Evolutionary conservation across 2,888 invertebrate genomes (phyloP).

Genomic region (Gortyna flavago): DNA sequence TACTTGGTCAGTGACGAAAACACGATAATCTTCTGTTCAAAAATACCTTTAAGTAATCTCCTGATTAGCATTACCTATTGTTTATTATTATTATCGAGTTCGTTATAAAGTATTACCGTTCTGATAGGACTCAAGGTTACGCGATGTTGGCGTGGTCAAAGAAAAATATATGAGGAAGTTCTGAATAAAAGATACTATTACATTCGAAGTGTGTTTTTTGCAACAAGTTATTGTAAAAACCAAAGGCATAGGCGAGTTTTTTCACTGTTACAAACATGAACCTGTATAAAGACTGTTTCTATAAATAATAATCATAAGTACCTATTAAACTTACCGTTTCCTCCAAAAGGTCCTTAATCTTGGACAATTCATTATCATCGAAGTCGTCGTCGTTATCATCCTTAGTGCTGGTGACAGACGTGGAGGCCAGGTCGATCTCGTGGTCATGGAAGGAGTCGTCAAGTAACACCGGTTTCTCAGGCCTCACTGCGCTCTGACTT

Average conservation of each 20-base stretch:
- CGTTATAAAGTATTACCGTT: not conserved
- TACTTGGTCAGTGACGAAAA: not conserved
- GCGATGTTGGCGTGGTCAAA: conserved; percentile 3
- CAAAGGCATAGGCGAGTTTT: conserved; percentile 12
- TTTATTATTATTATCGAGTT: conserved; percentile 24
- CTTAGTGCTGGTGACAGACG: conserved; percentile 76
- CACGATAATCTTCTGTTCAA: no score
- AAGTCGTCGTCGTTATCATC: conserved; percentile 83
- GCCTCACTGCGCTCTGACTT: conserved; percentile 69
- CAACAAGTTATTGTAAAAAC: conserved; percentile 27
- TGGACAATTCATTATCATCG: conserved; percentile 82
- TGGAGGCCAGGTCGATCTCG: conserved; percentile 76
- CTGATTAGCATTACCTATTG: conserved; percentile 21
- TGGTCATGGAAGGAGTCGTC: conserved; percentile 72
- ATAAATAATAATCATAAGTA: not conserved
- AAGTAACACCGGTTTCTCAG: conserved; percentile 60
- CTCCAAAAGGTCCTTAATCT: conserved; percentile 85
- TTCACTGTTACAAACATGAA: not conserved
- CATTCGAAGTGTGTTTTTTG: conserved; percentile 30
- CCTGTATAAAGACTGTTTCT: no score
- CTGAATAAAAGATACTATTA: conserved; percentile 37
- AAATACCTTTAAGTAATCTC: not conserved
- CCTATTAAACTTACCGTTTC: conserved; percentile 80
- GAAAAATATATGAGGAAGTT: conserved; percentile 46
- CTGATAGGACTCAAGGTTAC: conserved; percentile 45